Evolutionary conservation across 1,140 invertebrate species (phyloP).

Genomic region (Cataglyphis hispanica): DNA sequence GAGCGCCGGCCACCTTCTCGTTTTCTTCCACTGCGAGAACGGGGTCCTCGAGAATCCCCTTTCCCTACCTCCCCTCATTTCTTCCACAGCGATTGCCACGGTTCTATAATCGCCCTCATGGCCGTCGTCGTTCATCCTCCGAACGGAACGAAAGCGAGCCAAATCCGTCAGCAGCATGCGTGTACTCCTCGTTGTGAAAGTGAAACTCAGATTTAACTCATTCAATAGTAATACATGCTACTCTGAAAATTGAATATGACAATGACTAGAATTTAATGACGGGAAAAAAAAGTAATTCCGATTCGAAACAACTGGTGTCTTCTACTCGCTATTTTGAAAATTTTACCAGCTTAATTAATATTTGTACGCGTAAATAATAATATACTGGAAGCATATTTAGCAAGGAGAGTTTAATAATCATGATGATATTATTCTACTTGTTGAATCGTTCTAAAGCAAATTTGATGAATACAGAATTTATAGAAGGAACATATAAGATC

Average conservation of each 20-base stretch:
- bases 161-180: conserved; percentile 37
- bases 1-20: conserved; percentile 34
- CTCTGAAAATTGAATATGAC: neutral
- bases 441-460: neutral
- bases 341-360: neutral
- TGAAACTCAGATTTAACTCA: conserved; percentile 31
- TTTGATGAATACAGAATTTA: neutral
- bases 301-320: neutral
- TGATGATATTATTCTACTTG: neutral
- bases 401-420: neutral
- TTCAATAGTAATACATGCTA: neutral
- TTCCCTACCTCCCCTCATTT: neutral
- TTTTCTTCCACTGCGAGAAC: conserved; percentile 26
- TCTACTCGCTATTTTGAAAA: neutral
- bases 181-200: conserved; percentile 24
- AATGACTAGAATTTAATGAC: neutral
- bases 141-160: conserved; percentile 55
- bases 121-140: conserved; percentile 36
- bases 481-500: neutral
- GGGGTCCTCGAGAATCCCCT: neutral
- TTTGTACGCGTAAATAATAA: neutral
- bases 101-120: conserved; percentile 51
- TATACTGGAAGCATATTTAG: conserved; percentile 11
- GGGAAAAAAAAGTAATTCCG: neutral
- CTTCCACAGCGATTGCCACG: conserved; percentile 53